Conservation (phyloP, 2,113 vertebrate species). For the Microtus ochrogaster region DNA sequence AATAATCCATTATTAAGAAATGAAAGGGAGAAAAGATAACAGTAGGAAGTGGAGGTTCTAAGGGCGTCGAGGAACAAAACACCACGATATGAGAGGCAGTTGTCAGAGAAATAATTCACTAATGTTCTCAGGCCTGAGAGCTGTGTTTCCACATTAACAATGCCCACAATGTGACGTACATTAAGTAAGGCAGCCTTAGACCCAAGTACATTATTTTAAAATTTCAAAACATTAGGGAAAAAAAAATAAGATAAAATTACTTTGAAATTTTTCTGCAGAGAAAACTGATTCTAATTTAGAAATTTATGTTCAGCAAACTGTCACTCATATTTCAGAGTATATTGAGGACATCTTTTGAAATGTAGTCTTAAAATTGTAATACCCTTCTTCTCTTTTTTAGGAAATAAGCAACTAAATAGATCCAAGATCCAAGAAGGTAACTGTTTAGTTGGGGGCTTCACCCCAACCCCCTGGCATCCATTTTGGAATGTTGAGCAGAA, state of each 20-base stretch:
- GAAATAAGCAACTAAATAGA: not conserved
- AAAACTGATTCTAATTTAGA: conserved; percentile 31
- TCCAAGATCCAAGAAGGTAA: not conserved
- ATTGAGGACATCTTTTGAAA: not conserved
- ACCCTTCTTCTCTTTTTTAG: not conserved
- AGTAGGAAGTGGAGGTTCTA: not conserved
- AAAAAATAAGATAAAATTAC: conserved; percentile 28
- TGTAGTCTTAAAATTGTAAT: not conserved
- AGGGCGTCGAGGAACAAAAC: not conserved
- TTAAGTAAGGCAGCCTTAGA: not conserved
- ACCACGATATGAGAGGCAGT: not conserved
- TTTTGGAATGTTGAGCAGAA: too few relatives aligned
- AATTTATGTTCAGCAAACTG: not conserved
- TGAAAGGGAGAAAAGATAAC: not conserved
- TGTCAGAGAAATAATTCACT: not conserved
- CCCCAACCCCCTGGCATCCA: too few relatives aligned
- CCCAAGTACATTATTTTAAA: not conserved
- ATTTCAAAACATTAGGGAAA: conserved; percentile 18
- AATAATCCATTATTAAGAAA: not conserved
- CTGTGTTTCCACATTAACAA: not conserved
- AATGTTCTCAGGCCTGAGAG: not conserved
- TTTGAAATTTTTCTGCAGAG: not conserved
- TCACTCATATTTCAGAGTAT: not conserved
- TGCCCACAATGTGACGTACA: not conserved
- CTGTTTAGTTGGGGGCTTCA: too few relatives aligned